Percentiles rank a stretch among this genome's conserved stretches.
Evolutionary conservation across 2,113 vertebrate species (phyloP).

Genomic region (Burhinus oedicnemus): DNA sequence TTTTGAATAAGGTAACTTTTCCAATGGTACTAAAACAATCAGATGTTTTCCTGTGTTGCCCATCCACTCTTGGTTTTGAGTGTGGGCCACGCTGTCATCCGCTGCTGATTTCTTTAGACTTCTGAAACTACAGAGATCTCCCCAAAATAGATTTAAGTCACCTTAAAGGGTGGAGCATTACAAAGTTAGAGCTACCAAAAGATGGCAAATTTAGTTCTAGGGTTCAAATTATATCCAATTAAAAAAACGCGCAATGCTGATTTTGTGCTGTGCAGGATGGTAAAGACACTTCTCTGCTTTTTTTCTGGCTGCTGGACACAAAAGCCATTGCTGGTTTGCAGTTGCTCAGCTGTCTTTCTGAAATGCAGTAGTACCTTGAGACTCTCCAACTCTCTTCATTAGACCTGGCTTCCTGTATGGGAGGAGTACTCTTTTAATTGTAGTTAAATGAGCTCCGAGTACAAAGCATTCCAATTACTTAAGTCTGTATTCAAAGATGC

Average conservation of each 20-base stretch:
- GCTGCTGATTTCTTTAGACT: not conserved
- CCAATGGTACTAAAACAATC: not conserved
- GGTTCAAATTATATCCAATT: not conserved
- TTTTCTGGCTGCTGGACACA: not conserved
- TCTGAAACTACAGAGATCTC: not conserved
- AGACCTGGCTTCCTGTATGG: not conserved
- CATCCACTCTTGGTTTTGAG: not conserved
- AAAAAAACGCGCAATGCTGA: not conserved
- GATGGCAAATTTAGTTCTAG: not conserved
- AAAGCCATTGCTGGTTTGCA: not conserved
- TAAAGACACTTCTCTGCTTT: not conserved
- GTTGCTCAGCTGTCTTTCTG: not conserved
- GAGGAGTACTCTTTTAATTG: not conserved
- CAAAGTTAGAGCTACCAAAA: not conserved
- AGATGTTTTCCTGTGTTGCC: not conserved
- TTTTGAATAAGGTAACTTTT: not conserved
- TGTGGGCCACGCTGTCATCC: not conserved
- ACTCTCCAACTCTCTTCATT: not conserved
- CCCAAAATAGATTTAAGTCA: not conserved
- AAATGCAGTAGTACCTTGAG: not conserved
- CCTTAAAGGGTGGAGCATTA: not conserved
- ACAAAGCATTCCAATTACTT: not conserved
- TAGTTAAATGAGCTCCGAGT: not conserved
- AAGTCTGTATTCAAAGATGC: not conserved
- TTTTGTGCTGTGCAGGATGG: not conserved